Conservation (phyloP, 2,113 vertebrate genomes). For the Anolis carolinensis region DNA sequence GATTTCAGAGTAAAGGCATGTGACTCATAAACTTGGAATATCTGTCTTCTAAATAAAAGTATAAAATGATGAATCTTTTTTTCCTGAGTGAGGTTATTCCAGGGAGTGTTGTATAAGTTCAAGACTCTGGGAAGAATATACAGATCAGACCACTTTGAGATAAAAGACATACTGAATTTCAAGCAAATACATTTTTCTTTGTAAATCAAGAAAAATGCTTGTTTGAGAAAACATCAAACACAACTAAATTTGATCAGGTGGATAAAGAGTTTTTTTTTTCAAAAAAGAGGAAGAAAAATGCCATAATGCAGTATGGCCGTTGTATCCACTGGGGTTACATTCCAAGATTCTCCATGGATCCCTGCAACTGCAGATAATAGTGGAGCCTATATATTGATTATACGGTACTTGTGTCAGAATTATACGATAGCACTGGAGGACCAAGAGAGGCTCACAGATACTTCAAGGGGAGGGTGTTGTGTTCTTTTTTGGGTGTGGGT, state of each 20-base stretch:
- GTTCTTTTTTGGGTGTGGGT: no score
- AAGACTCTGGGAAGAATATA: slow-evolving; percentile 4
- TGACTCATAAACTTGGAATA: slow-evolving; percentile 17
- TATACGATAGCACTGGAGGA: no score
- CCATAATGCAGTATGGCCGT: slow-evolving; percentile 25
- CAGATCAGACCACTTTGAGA: not conserved
- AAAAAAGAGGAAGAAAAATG: slow-evolving; percentile 16
- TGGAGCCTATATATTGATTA: no score
- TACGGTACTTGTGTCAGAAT: no score
- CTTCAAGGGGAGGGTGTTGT: no score
- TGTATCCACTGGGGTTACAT: no score
- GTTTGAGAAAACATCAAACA: slow-evolving; percentile 27
- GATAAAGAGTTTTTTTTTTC: slow-evolving; percentile 2
- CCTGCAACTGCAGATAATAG: no score
- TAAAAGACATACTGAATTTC: slow-evolving; percentile 19
- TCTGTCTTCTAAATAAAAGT: not conserved
- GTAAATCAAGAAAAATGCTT: slow-evolving; percentile 26
- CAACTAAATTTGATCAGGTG: slow-evolving; percentile 9
- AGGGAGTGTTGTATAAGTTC: not conserved
- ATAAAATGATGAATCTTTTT: slow-evolving; percentile 12
- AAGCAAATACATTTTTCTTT: slow-evolving; percentile 15
- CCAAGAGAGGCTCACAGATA: no score
- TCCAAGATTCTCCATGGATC: no score
- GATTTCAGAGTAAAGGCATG: not conserved
- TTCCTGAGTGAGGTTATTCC: slow-evolving; percentile 24